Evolutionary conservation across 1,140 invertebrate genomes (phyloP), one percentile per base, ranked within the genome.

Genomic region (Bicyclus anynana): DNA sequence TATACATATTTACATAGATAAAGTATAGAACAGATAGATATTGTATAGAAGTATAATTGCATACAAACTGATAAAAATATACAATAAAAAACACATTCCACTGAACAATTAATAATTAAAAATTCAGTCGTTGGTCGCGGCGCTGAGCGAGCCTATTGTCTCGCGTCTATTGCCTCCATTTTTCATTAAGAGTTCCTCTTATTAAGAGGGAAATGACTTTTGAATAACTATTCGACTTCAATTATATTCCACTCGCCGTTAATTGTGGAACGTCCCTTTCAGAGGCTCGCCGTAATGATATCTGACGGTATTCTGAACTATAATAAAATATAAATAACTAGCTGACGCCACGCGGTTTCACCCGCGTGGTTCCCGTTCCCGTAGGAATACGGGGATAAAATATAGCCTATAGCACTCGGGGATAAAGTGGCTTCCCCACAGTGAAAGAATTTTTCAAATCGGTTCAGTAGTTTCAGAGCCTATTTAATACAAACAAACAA

Each of bases 141-240:
- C 50, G 53, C 42, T 38, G 56, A 35, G 56, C 51, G 51, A 29
- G 50, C 27, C 50, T 17, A 59, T 59, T 59, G 57, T 59, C 37
- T 42, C 14, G 50, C 57, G 50, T 51, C 55, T 53, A 53, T 59
- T 59, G 53, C 57, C 50, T 59, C n/a, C 35, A 53, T 59, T 59
- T 59, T 59, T 59, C 57, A 59, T 59, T 59, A 59, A 53, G 35
- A 59, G 57, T 42, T 59, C 50, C 17, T 42, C 50, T 35, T 40
- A 53, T 53, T 53, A 40, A 48, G 50, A 53, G 18, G 35, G 27
- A 59, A 53, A 53, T 59, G 48, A 53, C 42, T 59, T 53, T 53
- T 44, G 6, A 53, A 59, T 53, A 40, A 49, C 23, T 23, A 23
- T 53, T 53, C 20, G 4, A 17, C 42, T 21, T 37, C 38, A 54